Conservation (phyloP, 2,113 vertebrate species). For the Gopherus evgoodei region DNA sequence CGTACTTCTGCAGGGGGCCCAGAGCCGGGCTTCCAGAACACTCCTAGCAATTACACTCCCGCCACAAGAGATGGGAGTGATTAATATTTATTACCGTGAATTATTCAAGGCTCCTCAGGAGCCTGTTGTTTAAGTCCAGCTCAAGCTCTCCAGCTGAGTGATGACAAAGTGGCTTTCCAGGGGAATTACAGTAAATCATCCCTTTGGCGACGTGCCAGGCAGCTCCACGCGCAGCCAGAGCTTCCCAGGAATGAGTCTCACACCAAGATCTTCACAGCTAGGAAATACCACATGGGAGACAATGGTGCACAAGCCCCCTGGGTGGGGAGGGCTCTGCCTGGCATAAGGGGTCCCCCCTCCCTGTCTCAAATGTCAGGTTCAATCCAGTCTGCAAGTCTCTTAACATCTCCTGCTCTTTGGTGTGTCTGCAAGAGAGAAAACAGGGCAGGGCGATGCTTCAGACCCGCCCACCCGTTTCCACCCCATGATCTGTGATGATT, state of each 20-base stretch:
- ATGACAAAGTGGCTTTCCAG: conserved; percentile 67
- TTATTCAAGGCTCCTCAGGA: conserved; percentile 74
- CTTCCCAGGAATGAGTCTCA: not conserved
- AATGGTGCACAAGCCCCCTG: rapidly evolving
- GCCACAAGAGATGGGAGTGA: conserved; percentile 39
- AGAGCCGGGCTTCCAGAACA: conserved; percentile 63
- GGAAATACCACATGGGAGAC: rapidly evolving
- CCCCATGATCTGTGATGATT: too few relatives aligned
- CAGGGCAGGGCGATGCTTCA: not conserved
- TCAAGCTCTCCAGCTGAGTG: conserved; percentile 64
- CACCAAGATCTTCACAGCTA: not conserved
- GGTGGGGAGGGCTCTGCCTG: not conserved
- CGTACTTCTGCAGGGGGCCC: rapidly evolving
- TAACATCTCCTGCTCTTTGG: too few relatives aligned
- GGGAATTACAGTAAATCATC: conserved; percentile 65
- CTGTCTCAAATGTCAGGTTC: not conserved
- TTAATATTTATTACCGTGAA: conserved; percentile 75
- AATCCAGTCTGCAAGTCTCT: not conserved
- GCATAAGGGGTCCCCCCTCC: not conserved
- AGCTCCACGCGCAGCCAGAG: not conserved
- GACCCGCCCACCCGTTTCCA: not conserved
- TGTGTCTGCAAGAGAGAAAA: not conserved
- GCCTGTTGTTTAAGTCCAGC: conserved; percentile 72
- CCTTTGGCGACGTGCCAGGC: conserved; percentile 28
- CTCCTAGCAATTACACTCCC: conserved; percentile 70